Base-by-base conservation (phyloP, 1,140 invertebrate genomes). In the Leptinotarsa lineolata region DNA sequence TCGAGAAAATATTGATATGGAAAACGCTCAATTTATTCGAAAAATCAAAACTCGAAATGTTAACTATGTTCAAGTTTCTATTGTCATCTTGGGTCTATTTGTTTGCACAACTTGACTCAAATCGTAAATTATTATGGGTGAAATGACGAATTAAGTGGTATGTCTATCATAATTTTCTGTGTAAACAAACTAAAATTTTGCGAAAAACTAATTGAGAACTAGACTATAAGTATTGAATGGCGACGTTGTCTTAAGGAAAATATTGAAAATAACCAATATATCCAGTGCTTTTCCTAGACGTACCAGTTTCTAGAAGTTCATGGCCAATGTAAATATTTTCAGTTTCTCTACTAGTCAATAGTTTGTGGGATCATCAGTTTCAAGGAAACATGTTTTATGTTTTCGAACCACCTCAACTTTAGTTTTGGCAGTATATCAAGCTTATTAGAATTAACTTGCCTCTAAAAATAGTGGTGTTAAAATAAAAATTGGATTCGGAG, bases 401-500 rank as follows among this genome's bases (percentile, higher is more conserved):
- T 63, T 63, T 63, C 13, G 15, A 67, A 45, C 60, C 30, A 39
- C 65, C n/a, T 11, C 11, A 39, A 39, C 15, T 67, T 54, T 60
- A 39, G n/a, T 70, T 58, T 60, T 70, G 68, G 68, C 68, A 70
- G 21, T 70, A 70, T 70, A 70, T 70, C 68, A 70, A 70, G 2
- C 21, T 70, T 70, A 70, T 70, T 70, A 70, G 68, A 70, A 24
- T 60, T 21, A 70, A 70, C 68, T 59, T 54, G 68, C 20, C 46
- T 54, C 68, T 70, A 70, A 70, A 58, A 70, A 70, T 70, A 70
- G 68, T 59, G 46, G 24, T 30, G 44, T 70, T 60, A 59, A 70
- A 70, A 70, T 70, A 59, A 70, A 58, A 70, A 70, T 58, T 39
- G 5, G 13, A 45, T 68, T 24, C 68, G 68, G 44, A 20, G 44